Conservation (phyloP, 2,888 invertebrate species). For the Patella caerulea region DNA sequence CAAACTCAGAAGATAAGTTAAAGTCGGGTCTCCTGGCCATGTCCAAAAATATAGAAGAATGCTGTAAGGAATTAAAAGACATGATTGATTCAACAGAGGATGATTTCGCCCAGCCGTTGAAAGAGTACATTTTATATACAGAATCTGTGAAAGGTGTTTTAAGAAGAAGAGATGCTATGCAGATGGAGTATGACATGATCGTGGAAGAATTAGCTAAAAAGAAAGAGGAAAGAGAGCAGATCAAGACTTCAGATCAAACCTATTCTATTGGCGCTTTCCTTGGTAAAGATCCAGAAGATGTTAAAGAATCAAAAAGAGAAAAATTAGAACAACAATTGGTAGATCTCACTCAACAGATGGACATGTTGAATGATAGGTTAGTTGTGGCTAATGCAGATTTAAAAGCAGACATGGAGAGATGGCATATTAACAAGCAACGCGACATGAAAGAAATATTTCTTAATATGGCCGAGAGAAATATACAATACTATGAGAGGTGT, state of each 20-base stretch:
- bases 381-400: constrained; percentile 81
- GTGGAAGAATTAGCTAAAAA: constrained; percentile 78
- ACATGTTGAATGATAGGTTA: constrained; percentile 75
- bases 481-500: constrained; percentile 77
- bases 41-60: constrained; percentile 65
- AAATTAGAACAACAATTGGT: constrained; percentile 64
- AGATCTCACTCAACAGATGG: constrained; percentile 72
- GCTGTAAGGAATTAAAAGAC: constrained; percentile 60
- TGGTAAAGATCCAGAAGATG: constrained; percentile 76
- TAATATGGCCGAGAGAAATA: constrained; percentile 78
- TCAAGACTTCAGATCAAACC: constrained; percentile 70
- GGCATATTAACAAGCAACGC: constrained; percentile 78
- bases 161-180: constrained; percentile 77
- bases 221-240: constrained; percentile 78
- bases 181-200: constrained; percentile 78
- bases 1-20: constrained; percentile 75
- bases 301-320: constrained; percentile 74
- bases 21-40: constrained; percentile 60
- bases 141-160: constrained; percentile 78
- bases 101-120: constrained; percentile 71
- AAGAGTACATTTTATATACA: constrained; percentile 79
- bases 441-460: constrained; percentile 78
- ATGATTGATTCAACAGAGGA: constrained; percentile 66
- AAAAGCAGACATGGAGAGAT: constrained; percentile 79
- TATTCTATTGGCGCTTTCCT: constrained; percentile 73